Evolutionary conservation across 1,140 invertebrate genomes (phyloP).

Genomic region (Stratiolaelaps scimitus): DNA sequence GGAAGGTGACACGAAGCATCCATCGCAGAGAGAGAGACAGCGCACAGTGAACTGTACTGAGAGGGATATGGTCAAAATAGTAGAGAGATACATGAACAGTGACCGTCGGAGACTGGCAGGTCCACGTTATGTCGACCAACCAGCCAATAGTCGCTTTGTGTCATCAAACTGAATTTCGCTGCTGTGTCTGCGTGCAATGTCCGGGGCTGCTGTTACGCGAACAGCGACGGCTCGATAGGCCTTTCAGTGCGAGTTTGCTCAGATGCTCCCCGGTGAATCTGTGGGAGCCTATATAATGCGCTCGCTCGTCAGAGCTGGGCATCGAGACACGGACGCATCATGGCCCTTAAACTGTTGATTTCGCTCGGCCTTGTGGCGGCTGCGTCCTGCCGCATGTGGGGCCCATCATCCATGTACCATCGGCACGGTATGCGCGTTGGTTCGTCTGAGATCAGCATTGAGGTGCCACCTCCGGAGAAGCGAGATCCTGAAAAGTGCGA

Average conservation of each 20-base stretch:
- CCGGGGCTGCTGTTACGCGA: too few species aligned
- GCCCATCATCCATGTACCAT: neutral
- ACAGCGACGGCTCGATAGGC: too few species aligned
- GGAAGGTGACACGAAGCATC: too few species aligned
- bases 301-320: neutral
- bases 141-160: too few species aligned
- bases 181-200: too few species aligned
- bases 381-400: neutral
- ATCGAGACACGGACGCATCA: neutral
- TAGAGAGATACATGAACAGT: too few species aligned
- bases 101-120: too few species aligned
- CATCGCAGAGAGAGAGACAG: too few species aligned
- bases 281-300: neutral
- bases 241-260: neutral
- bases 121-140: too few species aligned
- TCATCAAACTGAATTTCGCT: too few species aligned
- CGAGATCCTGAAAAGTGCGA: slow-evolving; percentile 21
- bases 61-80: too few species aligned
- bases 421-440: neutral
- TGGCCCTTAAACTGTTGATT: slow-evolving; percentile 1
- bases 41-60: too few species aligned
- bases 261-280: neutral
- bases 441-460: slow-evolving; percentile 11
- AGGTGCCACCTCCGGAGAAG: slow-evolving; percentile 3
- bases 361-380: neutral